phyloP scores from a whole-genome alignment of 2,797 vertebrate species.

The Hafferia zeledoni region DNA sequence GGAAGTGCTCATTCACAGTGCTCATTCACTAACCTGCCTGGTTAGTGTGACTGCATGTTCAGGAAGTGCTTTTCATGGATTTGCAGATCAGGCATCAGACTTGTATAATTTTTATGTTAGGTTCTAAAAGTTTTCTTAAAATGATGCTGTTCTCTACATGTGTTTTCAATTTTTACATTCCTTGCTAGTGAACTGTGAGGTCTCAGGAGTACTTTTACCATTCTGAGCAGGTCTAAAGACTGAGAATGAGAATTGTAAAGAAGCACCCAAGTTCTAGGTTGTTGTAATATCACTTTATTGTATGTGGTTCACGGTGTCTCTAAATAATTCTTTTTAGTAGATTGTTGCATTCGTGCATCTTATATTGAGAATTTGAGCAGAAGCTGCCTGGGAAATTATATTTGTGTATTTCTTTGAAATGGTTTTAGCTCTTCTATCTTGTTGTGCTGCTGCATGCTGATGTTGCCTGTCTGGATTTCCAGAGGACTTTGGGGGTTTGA shows the following conservation, averaged over 20 bases:
- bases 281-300: neutral
- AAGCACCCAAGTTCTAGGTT: neutral
- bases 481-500: neutral
- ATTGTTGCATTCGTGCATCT: neutral
- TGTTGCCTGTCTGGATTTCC: conserved; percentile 12
- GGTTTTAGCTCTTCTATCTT: neutral
- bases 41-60: neutral
- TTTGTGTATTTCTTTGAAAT: neutral
- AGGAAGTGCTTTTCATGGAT: neutral
- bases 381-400: neutral
- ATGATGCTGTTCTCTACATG: neutral
- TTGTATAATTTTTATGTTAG: neutral
- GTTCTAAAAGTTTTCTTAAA: neutral
- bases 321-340: neutral
- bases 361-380: neutral
- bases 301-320: neutral
- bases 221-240: neutral
- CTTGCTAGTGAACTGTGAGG: neutral
- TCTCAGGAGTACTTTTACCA: neutral
- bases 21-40: too few relatives aligned
- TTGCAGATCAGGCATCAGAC: neutral
- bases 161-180: neutral
- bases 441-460: neutral
- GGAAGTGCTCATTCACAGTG: too few relatives aligned
- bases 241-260: neutral